Percentiles rank a stretch among this genome's conserved stretches.
phyloP scores from a whole-genome alignment of 2,888 invertebrate genomes.

The Andrena dorsata region DNA sequence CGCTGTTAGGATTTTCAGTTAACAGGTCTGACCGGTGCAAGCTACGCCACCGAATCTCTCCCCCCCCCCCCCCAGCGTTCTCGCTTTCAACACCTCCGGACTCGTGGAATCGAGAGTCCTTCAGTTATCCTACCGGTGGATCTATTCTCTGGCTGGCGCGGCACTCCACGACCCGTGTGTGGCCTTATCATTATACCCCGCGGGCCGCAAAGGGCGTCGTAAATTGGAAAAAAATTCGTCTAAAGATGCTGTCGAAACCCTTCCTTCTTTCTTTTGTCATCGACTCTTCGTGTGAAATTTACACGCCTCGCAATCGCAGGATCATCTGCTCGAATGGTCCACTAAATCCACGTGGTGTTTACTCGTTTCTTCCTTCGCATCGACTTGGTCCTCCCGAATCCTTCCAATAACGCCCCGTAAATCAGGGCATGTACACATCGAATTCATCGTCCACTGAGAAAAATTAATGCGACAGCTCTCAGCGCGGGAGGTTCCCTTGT shows the following conservation, averaged over 20 bases:
- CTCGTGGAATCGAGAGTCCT: conserved; percentile 37
- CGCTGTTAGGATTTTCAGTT: background rate
- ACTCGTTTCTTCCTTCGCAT: too few species aligned
- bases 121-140: conserved; percentile 47
- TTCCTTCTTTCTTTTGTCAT: background rate
- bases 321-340: background rate
- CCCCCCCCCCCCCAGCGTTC: conserved; percentile 21
- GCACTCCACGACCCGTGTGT: conserved; percentile 52
- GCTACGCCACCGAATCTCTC: conserved; percentile 35
- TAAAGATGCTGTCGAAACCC: conserved; percentile 61
- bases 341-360: background rate
- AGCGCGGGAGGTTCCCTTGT: background rate
- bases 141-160: conserved; percentile 48
- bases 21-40: conserved; percentile 28
- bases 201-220: conserved; percentile 40
- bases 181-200: conserved; percentile 60
- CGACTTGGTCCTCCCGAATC: too few species aligned
- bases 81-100: conserved; percentile 47
- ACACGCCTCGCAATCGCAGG: background rate
- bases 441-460: conserved; percentile 3
- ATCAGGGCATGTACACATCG: conserved; percentile 4
- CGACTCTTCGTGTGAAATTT: background rate
- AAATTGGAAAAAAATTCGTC: conserved; percentile 32
- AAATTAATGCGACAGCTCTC: conserved; percentile 14
- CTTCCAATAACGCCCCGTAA: background rate